phyloP scores from a whole-genome alignment of 1,140 invertebrate species.

The Drosophila melanogaster region DNA sequence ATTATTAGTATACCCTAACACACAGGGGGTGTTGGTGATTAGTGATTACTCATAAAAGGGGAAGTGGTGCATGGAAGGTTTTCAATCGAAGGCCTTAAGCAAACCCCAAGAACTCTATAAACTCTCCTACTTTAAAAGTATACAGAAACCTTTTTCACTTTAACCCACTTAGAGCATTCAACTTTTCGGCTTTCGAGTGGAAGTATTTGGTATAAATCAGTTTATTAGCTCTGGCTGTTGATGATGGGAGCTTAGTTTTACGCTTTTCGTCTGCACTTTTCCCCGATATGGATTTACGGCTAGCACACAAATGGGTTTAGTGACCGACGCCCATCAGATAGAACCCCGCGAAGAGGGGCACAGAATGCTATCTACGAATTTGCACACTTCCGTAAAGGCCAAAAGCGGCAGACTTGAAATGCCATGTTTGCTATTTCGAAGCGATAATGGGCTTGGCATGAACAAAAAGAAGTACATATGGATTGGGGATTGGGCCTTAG shows the following conservation, averaged over 20 bases:
- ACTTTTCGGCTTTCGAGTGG: rapidly evolving
- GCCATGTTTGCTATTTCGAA: conserved; percentile 40
- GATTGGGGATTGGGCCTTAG: conserved; percentile 59
- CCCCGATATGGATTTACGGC: conserved; percentile 60
- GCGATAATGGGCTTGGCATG: conserved; percentile 59
- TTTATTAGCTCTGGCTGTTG: conserved; percentile 14
- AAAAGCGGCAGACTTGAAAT: conserved; percentile 68
- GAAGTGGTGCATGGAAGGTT: background rate
- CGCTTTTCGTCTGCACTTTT: conserved; percentile 31
- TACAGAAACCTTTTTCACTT: background rate
- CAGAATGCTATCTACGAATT: conserved; percentile 31
- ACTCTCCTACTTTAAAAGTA: background rate
- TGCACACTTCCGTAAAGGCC: conserved; percentile 63
- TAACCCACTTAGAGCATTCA: background rate
- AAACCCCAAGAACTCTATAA: background rate
- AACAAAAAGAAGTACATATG: conserved; percentile 18
- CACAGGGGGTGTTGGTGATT: background rate
- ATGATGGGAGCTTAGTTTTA: conserved; percentile 24
- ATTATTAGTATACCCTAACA: conserved; percentile 14
- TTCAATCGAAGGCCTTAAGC: background rate
- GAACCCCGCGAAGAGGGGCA: conserved; percentile 6
- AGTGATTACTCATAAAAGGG: too few relatives aligned
- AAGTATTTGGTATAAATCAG: background rate
- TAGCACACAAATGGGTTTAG: conserved; percentile 59
- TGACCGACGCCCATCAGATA: conserved; percentile 55